These are phyloP conservation scores for Cranoglanis bouderius DNA, from an alignment of 2,113 vertebrate species.

Conservation along the genomic window DNA sequence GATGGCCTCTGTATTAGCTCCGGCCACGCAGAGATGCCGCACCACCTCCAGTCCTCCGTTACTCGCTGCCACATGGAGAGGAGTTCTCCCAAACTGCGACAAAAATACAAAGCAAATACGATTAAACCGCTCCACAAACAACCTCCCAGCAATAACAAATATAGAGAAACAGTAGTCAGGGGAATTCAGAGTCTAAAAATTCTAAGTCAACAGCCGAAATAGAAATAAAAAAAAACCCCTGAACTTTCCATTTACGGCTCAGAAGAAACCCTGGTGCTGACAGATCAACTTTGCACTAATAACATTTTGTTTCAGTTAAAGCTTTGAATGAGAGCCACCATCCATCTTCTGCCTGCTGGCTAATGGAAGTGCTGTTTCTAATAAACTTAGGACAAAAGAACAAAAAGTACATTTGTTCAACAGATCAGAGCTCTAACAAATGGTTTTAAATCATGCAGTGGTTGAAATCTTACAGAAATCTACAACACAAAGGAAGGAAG, in stretches of 20 bases:
- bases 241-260: not conserved
- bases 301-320: conserved; percentile 23
- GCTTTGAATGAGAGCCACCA: conserved; percentile 22
- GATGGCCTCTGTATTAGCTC: conserved; percentile 87
- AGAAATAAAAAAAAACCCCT: not conserved
- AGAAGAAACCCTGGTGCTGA: not conserved
- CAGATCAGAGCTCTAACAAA: not conserved
- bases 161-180: not conserved
- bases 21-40: conserved; percentile 87
- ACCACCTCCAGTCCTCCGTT: conserved; percentile 92
- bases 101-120: conserved; percentile 20
- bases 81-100: conserved; percentile 85
- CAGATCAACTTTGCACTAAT: conserved; percentile 18
- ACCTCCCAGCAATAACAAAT: not conserved
- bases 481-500: not conserved
- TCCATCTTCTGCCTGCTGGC: conserved; percentile 22
- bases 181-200: not conserved
- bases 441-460: not conserved
- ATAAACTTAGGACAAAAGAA: conserved; percentile 18
- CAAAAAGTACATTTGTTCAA: conserved; percentile 7
- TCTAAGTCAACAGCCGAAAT: not conserved
- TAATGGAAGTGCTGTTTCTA: conserved; percentile 42
- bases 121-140: not conserved
- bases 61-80: conserved; percentile 90
- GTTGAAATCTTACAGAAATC: not conserved